A percentile compares a stretch with the other conserved stretches of the same genome.
Conservation (phyloP, 2,113 vertebrate genomes). For the Chelonoidis abingdonii region DNA sequence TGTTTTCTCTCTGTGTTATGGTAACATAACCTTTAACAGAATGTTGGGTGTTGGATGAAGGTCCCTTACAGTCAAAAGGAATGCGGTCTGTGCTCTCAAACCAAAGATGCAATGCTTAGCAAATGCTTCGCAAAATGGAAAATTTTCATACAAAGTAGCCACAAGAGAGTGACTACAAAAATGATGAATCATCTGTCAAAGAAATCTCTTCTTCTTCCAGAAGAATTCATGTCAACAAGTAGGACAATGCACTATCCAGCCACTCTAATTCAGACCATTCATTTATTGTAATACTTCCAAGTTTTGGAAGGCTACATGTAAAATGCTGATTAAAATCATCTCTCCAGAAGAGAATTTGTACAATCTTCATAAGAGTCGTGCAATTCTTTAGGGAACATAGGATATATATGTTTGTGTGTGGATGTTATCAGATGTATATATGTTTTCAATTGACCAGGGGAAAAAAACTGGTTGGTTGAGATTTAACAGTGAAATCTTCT, state of each 20-base stretch:
- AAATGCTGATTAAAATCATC: constrained; percentile 37
- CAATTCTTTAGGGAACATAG: neutral
- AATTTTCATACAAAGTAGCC: constrained; percentile 15
- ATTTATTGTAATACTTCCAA: neutral
- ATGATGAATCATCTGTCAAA: constrained; percentile 43
- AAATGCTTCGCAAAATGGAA: neutral
- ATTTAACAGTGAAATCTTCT: neutral
- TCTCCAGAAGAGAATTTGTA: constrained; percentile 23
- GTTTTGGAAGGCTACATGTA: neutral
- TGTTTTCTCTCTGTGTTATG: neutral
- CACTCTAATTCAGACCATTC: neutral
- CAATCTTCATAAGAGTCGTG: constrained; percentile 12
- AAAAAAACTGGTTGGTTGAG: neutral
- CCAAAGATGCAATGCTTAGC: neutral
- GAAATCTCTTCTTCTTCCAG: constrained; percentile 48
- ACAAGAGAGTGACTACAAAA: neutral
- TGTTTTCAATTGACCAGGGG: neutral
- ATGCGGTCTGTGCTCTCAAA: neutral
- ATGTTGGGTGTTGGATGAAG: neutral
- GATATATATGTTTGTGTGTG: neutral
- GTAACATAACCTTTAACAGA: neutral
- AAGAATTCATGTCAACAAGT: neutral
- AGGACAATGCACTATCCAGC: neutral
- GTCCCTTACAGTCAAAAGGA: constrained; percentile 33
- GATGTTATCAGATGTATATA: neutral